phyloP scores from a whole-genome alignment of 2,797 vertebrate species.

The Decapterus maruadsi region DNA sequence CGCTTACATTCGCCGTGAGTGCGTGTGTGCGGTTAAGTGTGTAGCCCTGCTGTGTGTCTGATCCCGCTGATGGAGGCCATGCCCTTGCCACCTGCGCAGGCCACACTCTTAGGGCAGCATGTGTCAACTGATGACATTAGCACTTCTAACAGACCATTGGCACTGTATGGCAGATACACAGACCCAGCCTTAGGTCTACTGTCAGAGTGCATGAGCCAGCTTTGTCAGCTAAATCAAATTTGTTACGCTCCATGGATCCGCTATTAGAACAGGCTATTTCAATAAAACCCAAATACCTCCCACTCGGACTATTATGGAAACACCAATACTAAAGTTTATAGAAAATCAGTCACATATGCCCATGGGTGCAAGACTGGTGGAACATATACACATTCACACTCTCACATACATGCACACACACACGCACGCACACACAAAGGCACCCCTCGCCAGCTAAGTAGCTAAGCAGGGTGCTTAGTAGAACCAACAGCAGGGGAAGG shows the following conservation, averaged over 20 bases:
- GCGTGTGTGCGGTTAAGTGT: conserved; percentile 17
- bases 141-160: conserved; percentile 49
- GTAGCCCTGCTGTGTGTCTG: conserved; percentile 4
- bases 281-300: conserved; percentile 58
- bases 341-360: conserved; percentile 37
- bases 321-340: conserved; percentile 30
- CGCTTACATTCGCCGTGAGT: conserved; percentile 5
- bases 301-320: conserved; percentile 42
- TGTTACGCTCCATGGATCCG: conserved; percentile 55
- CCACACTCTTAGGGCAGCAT: conserved; percentile 38
- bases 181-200: conserved; percentile 35
- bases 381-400: conserved; percentile 34
- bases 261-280: conserved; percentile 54
- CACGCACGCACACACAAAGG: conserved; percentile 40
- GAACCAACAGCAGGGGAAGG: conserved; percentile 75
- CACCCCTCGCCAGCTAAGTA: conserved; percentile 67
- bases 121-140: conserved; percentile 67
- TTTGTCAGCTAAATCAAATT: conserved; percentile 72
- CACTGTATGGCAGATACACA: conserved; percentile 34
- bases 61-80: conserved; percentile 20
- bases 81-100: conserved; percentile 66
- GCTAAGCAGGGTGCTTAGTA: conserved; percentile 80
- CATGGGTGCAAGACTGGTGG: conserved; percentile 27
- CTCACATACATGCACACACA: conserved; percentile 12
- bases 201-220: conserved; percentile 40